Base-by-base conservation (phyloP, 2,113 vertebrate species). In the Crocuta crocuta region DNA sequence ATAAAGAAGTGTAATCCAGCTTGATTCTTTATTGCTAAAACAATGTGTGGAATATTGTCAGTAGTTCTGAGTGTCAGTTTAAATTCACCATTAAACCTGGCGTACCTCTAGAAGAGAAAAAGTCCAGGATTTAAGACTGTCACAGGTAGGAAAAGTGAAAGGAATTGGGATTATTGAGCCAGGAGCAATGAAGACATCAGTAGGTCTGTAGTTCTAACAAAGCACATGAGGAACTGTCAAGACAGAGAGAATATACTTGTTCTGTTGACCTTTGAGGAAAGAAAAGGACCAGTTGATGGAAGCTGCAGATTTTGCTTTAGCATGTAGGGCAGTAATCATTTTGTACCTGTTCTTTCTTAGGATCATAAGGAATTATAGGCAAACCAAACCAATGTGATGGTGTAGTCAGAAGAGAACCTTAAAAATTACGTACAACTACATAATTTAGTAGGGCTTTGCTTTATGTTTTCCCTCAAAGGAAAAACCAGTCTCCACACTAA, bases 11-110 rank as follows among this genome's bases (percentile, higher is more conserved):
- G 7, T 26, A 35, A 50, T 43, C 48, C 7, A 78, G 16, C 1
- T 43, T 93, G 35, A 84, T 17, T 73, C 16, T 89, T 63, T 89
- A 33, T 33, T 81, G 65, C 28, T 70, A 9, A 91, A 81, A 53
- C 8, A 50, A 24, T 55, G 23, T 5, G 1, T 83, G 16, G 35
- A 55, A 68, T 50, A 94, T 5, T 12, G 5, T n/a, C 10, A 45
- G 16, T 65, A 65, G 35, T 89, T 95, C 45, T 91, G 55, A 53
- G 10, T 31, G 21, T 87, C 39, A 23, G 13, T 76, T 95, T 93
- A 94, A 91, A 94, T 73, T 85, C 10, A 90, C 19, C 50, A 17
- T 80, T 82, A 45, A 28, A 88, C 70, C 2, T 78, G 24, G 2
- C 83, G 80, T 73, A 4, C 33, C 31, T 53, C 3, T 58, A 31